Percentiles rank a stretch among this genome's conserved stretches.
Conservation (phyloP, 2,888 invertebrate species). For the Diarsia rubi region DNA sequence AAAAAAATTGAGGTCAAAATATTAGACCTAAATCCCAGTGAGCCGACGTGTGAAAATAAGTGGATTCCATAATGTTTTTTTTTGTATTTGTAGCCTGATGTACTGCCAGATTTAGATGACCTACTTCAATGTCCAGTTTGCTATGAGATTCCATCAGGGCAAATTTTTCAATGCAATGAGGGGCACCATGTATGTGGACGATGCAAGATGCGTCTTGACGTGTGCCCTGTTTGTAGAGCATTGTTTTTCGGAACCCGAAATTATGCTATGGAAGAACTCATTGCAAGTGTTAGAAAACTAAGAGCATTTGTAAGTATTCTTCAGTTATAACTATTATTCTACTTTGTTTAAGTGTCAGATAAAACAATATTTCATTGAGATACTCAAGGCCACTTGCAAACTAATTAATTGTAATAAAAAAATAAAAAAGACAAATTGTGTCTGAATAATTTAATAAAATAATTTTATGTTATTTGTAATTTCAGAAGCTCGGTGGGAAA, state of each 20-base stretch:
- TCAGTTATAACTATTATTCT: background rate
- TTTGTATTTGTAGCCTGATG: conserved; percentile 78
- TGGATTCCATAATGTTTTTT: background rate
- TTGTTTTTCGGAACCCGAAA: conserved; percentile 89
- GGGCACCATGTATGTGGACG: conserved; percentile 91
- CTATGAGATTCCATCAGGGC: conserved; percentile 87
- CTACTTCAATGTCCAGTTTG: conserved; percentile 91
- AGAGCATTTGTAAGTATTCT: conserved; percentile 84
- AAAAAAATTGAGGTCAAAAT: background rate
- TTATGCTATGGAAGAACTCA: conserved; percentile 90
- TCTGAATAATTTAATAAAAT: background rate
- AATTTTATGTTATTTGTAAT: conserved; percentile 6
- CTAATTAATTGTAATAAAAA: background rate
- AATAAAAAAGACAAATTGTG: background rate
- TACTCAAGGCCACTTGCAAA: background rate
- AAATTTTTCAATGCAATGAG: conserved; percentile 89
- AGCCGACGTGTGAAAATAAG: background rate
- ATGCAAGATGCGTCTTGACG: conserved; percentile 85
- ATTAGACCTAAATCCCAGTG: background rate
- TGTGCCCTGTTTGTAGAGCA: conserved; percentile 90
- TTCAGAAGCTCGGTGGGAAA: conserved; percentile 85
- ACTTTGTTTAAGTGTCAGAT: background rate
- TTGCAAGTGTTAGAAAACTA: conserved; percentile 86
- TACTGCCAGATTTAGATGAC: conserved; percentile 88
- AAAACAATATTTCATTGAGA: conserved; percentile 1